Evolutionary conservation across 2,113 vertebrate genomes (phyloP).

Genomic region (Gallinago paraguaiae): DNA sequence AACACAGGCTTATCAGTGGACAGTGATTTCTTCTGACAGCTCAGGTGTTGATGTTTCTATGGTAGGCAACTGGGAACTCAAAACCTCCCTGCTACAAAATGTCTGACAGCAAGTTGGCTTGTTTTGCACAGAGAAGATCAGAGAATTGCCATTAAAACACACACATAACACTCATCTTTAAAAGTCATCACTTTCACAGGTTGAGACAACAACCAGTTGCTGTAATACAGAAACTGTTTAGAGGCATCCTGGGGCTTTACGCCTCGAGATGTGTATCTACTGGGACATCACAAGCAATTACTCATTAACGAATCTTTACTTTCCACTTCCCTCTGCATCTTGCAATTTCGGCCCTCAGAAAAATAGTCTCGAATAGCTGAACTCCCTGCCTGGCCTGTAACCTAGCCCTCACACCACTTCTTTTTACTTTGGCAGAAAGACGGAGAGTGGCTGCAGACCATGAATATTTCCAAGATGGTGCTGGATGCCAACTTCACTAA

Average conservation of each 20-base stretch:
- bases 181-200: neutral
- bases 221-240: neutral
- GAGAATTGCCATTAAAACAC: neutral
- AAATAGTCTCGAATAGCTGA: neutral
- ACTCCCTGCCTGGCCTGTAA: neutral
- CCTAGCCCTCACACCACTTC: neutral
- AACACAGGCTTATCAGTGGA: neutral
- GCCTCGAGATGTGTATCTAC: neutral
- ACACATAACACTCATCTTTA: neutral
- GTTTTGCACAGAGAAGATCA: neutral
- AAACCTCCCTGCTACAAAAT: neutral
- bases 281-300: neutral
- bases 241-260: neutral
- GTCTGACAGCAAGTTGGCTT: neutral
- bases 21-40: neutral
- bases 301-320: neutral
- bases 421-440: constrained; percentile 31
- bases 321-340: neutral
- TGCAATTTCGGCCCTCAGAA: neutral
- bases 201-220: neutral
- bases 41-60: neutral
- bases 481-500: neutral
- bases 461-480: neutral
- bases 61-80: neutral
- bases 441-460: neutral